Evolutionary conservation across 2,888 invertebrate genomes (phyloP), one percentile per base, ranked within the genome.

Genomic region (Pherbina coryleti): DNA sequence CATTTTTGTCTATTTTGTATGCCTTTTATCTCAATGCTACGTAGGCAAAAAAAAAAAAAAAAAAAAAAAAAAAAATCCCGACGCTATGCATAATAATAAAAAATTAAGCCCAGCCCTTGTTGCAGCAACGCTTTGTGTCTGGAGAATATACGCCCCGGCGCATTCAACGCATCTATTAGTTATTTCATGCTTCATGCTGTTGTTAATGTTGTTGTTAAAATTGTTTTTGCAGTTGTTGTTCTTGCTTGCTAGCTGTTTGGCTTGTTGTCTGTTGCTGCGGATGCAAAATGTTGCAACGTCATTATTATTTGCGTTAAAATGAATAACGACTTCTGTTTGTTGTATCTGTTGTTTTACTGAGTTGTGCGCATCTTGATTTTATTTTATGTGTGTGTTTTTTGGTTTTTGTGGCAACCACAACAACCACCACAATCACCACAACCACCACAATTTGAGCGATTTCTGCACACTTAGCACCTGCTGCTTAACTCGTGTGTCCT

Each of bases 261-360:
- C 19, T n/a, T 22, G 37, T 37, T 25, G 57, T 17, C 37, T 31
- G 19, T 28, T 53, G 71, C 55, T 28, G 34, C 31, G 70, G 19
- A 44, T 25, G 28, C 55, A 51, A 64, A 64, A 74, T 74, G 62
- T 64, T 64, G 74, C 64, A 64, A 74, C 74, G 64, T 74, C 74
- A 74, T 74, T 74, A 74, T 74, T 74, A 74, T 74, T 74, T 74
- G 74, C 74, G 74, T 51, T 74, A 64, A 74, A 53, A 74, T 74
- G 74, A 74, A 53, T 53, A 64, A 74, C 66, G 74, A 74, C 64
- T 64, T 64, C 64, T 74, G 64, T 74, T 49, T 34, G 62, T 51
- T 70, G 28, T 22, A 19, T 60, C 62, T 17, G 17, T 37, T 60
- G 60, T 62, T 49, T 71, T 49, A 28, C 37, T 57, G 57, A 19